Percentiles rank a stretch among this genome's conserved stretches.
phyloP scores from a whole-genome alignment of 2,888 invertebrate species.

The Pristionchus exspectatus region DNA sequence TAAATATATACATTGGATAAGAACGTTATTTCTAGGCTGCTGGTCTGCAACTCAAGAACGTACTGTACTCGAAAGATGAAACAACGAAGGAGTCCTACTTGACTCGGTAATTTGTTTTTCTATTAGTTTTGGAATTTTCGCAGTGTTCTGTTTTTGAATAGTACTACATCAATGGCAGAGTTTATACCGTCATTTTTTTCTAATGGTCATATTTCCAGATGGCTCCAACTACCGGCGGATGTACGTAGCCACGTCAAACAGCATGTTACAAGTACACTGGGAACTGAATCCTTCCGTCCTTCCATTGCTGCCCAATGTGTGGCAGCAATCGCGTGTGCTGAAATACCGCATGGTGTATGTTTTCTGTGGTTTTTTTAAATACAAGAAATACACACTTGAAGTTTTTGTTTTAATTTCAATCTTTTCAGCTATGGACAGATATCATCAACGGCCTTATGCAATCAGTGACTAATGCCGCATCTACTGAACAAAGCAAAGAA shows the following conservation, averaged over 20 bases:
- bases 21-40: conserved; percentile 85
- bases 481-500: conserved; percentile 95
- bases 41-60: conserved; percentile 97
- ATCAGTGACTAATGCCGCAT: conserved; percentile 87
- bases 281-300: conserved; percentile 94
- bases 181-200: not conserved
- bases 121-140: not conserved
- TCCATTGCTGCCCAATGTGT: conserved; percentile 99
- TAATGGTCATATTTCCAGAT: conserved; percentile 82
- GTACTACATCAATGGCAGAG: conserved; percentile 17
- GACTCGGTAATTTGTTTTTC: conserved; percentile 77
- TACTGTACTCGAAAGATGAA: conserved; percentile 94
- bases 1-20: too few relatives aligned
- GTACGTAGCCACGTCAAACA: conserved; percentile 92
- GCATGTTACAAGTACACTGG: conserved; percentile 94
- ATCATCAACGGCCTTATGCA: conserved; percentile 90
- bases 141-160: not conserved
- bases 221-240: conserved; percentile 92
- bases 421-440: conserved; percentile 90
- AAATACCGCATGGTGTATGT: conserved; percentile 85
- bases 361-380: not conserved
- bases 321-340: conserved; percentile 97
- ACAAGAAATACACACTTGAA: not conserved
- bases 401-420: not conserved
- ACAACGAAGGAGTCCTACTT: conserved; percentile 89